phyloP scores from a whole-genome alignment of 1,140 invertebrate genomes.

The Plutomurus gul region DNA sequence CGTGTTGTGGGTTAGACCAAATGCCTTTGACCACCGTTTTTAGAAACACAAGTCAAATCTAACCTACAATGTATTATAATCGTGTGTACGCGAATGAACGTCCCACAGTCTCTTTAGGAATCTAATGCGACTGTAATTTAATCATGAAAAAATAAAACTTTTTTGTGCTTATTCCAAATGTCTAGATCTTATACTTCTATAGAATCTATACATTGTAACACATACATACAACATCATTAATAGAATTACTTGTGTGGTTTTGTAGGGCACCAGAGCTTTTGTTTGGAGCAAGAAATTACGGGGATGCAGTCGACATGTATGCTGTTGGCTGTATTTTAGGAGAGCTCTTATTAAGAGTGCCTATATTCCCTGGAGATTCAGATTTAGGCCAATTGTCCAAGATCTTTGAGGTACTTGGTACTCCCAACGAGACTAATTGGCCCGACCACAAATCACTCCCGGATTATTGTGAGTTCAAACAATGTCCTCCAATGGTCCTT shows the following conservation, averaged over 20 bases:
- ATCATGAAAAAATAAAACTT: too few species aligned
- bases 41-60: too few species aligned
- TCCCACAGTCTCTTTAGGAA: too few species aligned
- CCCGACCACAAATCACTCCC: conserved; percentile 80
- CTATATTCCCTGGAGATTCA: conserved; percentile 94
- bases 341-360: conserved; percentile 87
- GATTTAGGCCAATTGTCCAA: conserved; percentile 94
- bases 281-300: conserved; percentile 93
- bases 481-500: conserved; percentile 78
- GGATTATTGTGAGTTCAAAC: conserved; percentile 92
- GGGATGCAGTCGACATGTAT: conserved; percentile 98
- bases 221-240: not conserved
- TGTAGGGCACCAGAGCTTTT: conserved; percentile 87
- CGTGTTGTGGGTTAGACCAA: too few species aligned
- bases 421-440: conserved; percentile 91
- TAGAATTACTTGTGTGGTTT: not conserved
- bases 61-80: too few species aligned
- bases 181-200: too few species aligned
- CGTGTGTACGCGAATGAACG: too few species aligned
- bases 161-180: too few species aligned
- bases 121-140: too few species aligned
- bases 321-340: conserved; percentile 97
- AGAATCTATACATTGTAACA: too few species aligned
- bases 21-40: too few species aligned
- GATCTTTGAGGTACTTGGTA: conserved; percentile 91